Evolutionary conservation across 2,113 vertebrate species (phyloP).

Genomic region (Elephantulus edwardii): DNA sequence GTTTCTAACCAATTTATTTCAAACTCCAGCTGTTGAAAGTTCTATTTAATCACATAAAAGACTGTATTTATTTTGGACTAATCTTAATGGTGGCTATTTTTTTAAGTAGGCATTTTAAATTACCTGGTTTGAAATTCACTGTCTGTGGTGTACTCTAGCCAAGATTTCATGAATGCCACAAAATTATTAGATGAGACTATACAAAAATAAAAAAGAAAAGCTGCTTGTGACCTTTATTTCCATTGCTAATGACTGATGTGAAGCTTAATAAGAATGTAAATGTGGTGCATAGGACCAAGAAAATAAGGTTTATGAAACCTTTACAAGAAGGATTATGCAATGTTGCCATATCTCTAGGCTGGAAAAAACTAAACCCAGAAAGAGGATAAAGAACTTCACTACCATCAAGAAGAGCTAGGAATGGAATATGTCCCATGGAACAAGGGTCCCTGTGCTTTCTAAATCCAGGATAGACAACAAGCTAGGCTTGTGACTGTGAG

Average conservation of each 20-base stretch:
- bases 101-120: too few relatives aligned
- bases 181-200: neutral
- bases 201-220: too few relatives aligned
- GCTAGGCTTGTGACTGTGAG: too few relatives aligned
- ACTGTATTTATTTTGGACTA: neutral
- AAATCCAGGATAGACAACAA: too few relatives aligned
- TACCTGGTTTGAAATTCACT: neutral
- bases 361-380: neutral
- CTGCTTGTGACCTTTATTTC: too few relatives aligned
- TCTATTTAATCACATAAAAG: neutral
- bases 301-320: neutral
- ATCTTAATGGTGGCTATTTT: too few relatives aligned
- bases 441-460: too few relatives aligned
- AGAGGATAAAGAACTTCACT: neutral
- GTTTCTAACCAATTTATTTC: neutral
- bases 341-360: neutral
- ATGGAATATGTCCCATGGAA: too few relatives aligned
- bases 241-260: too few relatives aligned
- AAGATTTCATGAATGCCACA: neutral
- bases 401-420: too few relatives aligned
- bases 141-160: neutral
- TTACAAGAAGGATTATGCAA: neutral
- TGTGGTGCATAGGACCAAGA: too few relatives aligned
- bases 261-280: too few relatives aligned
- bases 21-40: neutral